phyloP scores from a whole-genome alignment of 2,797 vertebrate species.

The Lateolabrax maculatus region DNA sequence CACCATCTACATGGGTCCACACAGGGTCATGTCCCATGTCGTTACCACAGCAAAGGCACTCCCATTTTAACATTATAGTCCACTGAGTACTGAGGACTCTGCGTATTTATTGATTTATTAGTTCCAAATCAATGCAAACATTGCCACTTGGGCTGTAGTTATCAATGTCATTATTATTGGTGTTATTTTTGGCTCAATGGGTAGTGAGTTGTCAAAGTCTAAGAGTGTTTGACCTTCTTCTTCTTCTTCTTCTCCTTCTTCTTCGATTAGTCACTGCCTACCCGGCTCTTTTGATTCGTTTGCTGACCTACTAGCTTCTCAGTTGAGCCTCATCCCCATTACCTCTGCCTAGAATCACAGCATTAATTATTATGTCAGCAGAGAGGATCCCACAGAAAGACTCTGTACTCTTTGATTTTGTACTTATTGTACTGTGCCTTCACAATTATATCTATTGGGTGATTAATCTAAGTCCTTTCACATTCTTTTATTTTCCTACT shows the following conservation, averaged over 20 bases:
- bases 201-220: no score
- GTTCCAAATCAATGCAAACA: not conserved
- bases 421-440: not conserved
- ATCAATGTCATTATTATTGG: not conserved
- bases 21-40: no score
- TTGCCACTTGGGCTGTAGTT: not conserved
- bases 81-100: not conserved
- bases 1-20: not conserved
- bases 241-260: no score
- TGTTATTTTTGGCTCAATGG: no score
- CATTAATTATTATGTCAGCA: not conserved
- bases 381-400: not conserved
- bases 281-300: not conserved
- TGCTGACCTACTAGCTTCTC: not conserved
- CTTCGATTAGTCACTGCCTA: not conserved
- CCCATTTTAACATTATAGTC: not conserved
- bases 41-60: not conserved
- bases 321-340: not conserved
- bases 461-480: no score
- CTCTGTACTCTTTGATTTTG: not conserved
- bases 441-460: not conserved
- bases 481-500: not conserved
- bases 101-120: slow-evolving; percentile 2
- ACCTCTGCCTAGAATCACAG: not conserved
- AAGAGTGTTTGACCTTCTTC: no score